Evolutionary conservation across 2,888 invertebrate species (phyloP), one percentile per base, ranked within the genome.

Genomic region (Dasysyrphus albostriatus): DNA sequence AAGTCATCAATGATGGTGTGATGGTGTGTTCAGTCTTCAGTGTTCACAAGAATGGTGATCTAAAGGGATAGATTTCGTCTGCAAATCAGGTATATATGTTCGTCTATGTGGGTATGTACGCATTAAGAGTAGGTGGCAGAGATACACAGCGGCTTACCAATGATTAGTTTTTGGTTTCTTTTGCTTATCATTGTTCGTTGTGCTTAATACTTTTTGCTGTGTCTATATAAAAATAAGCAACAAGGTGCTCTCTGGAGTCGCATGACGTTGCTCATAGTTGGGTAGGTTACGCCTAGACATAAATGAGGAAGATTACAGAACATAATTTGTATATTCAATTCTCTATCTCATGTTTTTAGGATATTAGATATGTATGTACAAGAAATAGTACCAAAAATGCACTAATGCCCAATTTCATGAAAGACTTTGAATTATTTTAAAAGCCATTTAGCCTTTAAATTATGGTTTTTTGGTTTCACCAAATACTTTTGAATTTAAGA

Each of bases 201-300:
- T 59, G 59, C 44, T 47, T 12, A 39, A 49, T 44, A 58, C 51
- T 44, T 59, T 70, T 72, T 51, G n/a, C 32, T 78, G 65, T 34
- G 56, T 72, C 80, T 65, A 47, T 34, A 70, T 39, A 32, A 51
- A 77, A 83, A 63, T 58, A 73, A 83, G 56, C 51, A 77, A 56
- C 19, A 49, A 63, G n/a, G 69, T 9, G 8, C 2, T 29, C 6
- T 0, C 3, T 5, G 0, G 3, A n/a, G 69, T 6, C 39, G 51
- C 7, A 54, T 7, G 6, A 5, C 6, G 24, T 39, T 54, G 37
- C 51, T 51, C 37, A 51, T 16, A 10, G 6, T 44, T 39, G 16
- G 24, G n/a, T n/a, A n/a, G n/a, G n/a, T n/a, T n/a, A n/a, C n/a
- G n/a, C n/a, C n/a, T n/a, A n/a, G n/a, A n/a, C n/a, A n/a, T n/a